phyloP scores from a whole-genome alignment of 2,113 vertebrate species.

The Narcine bancroftii region DNA sequence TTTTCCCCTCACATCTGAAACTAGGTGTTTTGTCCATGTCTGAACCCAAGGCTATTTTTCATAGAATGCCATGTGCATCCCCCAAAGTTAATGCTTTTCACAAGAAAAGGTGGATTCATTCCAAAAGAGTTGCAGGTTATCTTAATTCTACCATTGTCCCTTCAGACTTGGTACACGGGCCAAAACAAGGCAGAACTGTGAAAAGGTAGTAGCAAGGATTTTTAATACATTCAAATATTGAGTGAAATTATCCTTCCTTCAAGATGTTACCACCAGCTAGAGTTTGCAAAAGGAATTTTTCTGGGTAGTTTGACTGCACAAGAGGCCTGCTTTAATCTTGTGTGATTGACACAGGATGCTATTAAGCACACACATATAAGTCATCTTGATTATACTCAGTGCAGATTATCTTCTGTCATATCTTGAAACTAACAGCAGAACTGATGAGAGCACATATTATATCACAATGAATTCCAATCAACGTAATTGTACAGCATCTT shows the following conservation, averaged over 20 bases:
- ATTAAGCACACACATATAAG: background rate
- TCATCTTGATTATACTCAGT: constrained; percentile 17
- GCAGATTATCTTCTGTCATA: constrained; percentile 1
- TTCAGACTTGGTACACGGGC: background rate
- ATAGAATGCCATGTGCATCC: background rate
- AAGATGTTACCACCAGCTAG: background rate
- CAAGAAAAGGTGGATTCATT: background rate
- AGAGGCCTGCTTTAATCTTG: background rate
- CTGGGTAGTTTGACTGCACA: background rate
- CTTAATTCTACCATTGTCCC: background rate
- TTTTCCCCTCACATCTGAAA: too few species aligned
- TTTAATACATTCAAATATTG: background rate
- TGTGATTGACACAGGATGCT: background rate
- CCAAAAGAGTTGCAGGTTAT: background rate
- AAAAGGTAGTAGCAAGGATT: background rate
- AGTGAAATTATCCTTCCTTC: background rate
- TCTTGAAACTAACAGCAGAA: background rate
- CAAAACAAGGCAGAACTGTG: background rate
- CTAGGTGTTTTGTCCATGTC: too few species aligned
- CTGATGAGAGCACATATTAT: background rate
- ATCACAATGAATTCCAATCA: constrained; percentile 15
- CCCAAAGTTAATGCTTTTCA: background rate
- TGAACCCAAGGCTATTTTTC: background rate
- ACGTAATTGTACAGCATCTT: background rate
- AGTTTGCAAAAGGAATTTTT: background rate